A percentile compares a stretch with the other conserved stretches of the same genome.
These are phyloP conservation scores for Heliconius himera DNA, from an alignment of 1,140 invertebrate genomes.

Conservation along the genomic window DNA sequence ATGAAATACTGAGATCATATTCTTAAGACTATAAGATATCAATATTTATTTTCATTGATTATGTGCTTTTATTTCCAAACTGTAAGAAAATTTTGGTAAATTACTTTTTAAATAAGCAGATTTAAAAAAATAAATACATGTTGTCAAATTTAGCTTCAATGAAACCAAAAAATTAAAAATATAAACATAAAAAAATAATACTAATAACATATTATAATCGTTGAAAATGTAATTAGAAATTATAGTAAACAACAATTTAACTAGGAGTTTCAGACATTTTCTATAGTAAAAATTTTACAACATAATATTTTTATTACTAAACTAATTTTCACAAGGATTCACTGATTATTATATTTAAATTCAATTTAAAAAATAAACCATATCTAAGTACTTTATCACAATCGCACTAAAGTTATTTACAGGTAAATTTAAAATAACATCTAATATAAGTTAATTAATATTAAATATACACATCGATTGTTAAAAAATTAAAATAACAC, in stretches of 20 bases:
- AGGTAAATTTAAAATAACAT: slow-evolving; percentile 27
- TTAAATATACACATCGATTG: slow-evolving; percentile 35
- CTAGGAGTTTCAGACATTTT: neutral
- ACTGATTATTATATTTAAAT: slow-evolving; percentile 10
- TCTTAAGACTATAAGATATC: slow-evolving; percentile 40
- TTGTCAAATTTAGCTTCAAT: neutral
- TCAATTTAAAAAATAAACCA: slow-evolving; percentile 26
- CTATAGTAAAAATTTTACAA: neutral
- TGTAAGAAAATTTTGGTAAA: neutral
- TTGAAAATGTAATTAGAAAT: no score
- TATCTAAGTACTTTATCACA: slow-evolving; percentile 39
- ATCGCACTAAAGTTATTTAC: slow-evolving; percentile 42
- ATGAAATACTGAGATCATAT: slow-evolving; percentile 48
- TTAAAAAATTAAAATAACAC: slow-evolving; percentile 25
- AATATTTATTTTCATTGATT: slow-evolving; percentile 2
- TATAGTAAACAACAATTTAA: neutral
- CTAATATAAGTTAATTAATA: slow-evolving; percentile 42
- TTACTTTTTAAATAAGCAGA: neutral
- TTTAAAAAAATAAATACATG: neutral
- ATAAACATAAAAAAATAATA: no score
- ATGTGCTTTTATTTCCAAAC: neutral
- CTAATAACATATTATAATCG: no score
- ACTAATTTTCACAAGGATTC: neutral
- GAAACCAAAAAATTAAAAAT: no score
- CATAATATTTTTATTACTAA: neutral